These are phyloP conservation scores for Pitangus sulphuratus DNA, from an alignment of 2,797 vertebrate genomes.

Conservation along the genomic window DNA sequence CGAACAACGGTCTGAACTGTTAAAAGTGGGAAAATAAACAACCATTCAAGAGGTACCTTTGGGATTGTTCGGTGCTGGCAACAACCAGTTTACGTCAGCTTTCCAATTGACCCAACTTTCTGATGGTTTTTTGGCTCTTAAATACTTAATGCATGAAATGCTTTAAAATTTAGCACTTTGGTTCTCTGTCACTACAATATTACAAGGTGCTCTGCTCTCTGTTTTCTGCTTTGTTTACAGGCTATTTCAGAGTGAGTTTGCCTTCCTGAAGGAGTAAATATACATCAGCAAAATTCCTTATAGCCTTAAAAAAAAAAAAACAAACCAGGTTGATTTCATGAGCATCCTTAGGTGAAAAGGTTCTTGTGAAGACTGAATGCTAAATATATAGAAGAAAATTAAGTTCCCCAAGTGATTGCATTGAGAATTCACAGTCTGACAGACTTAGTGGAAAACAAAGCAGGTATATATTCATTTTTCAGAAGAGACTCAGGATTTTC, in stretches of 20 bases:
- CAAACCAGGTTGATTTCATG: fast-evolving
- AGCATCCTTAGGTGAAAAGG: background rate
- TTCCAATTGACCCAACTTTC: background rate
- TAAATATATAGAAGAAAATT: background rate
- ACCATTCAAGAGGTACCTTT: background rate
- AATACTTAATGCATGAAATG: background rate
- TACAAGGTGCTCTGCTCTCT: background rate
- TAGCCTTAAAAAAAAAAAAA: background rate
- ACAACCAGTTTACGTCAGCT: background rate
- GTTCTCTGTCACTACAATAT: background rate
- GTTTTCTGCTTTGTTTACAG: background rate
- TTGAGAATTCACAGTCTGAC: background rate
- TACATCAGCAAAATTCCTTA: background rate
- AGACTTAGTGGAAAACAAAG: background rate
- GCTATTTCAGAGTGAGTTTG: background rate
- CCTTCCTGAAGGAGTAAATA: background rate
- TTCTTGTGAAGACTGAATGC: background rate
- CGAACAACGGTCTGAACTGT: conserved; percentile 92
- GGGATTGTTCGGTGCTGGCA: background rate
- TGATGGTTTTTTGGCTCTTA: background rate
- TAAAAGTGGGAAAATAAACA: conserved; percentile 46
- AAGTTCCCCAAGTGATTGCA: background rate
- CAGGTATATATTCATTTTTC: background rate
- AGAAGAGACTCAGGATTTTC: background rate
- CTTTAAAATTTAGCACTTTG: background rate